Conservation (phyloP, 1,140 invertebrate genomes). For the Ceratosolen solmsi region DNA sequence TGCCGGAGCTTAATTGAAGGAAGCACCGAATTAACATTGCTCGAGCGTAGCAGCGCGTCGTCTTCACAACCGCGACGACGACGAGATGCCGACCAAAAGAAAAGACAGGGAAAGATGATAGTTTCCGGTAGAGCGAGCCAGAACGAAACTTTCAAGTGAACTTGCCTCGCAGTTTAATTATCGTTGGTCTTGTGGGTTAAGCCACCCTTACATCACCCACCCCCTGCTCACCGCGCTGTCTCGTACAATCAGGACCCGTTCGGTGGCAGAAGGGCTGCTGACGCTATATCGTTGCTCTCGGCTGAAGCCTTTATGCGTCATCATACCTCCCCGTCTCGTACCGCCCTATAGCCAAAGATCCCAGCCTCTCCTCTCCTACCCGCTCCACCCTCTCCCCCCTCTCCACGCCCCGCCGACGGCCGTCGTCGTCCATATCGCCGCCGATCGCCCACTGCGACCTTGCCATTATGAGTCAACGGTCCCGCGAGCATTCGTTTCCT, state of each 20-base stretch:
- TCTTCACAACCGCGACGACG: no score
- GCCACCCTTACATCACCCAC: background rate
- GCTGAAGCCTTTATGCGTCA: no score
- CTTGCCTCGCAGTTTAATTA: conserved; percentile 43
- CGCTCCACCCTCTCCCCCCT: background rate
- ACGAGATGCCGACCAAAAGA: background rate
- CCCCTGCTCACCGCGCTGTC: background rate
- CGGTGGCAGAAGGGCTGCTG: background rate
- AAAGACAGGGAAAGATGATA: conserved; percentile 29
- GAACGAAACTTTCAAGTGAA: conserved; percentile 46
- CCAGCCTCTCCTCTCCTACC: no score
- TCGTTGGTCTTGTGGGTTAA: conserved; percentile 6
- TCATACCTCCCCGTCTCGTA: no score
- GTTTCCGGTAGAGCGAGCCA: conserved; percentile 22
- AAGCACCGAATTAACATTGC: conserved; percentile 44
- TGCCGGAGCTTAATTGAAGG: conserved; percentile 27
- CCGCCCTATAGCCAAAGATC: no score
- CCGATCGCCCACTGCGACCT: background rate
- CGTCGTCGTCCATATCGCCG: background rate
- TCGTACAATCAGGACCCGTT: background rate
- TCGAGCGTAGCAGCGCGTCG: background rate
- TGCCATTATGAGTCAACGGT: background rate
- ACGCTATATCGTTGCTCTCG: background rate
- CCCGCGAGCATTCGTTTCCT: background rate
- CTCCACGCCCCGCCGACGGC: background rate